phyloP scores from a whole-genome alignment of 2,113 vertebrate species.

The Fregetta grallaria region DNA sequence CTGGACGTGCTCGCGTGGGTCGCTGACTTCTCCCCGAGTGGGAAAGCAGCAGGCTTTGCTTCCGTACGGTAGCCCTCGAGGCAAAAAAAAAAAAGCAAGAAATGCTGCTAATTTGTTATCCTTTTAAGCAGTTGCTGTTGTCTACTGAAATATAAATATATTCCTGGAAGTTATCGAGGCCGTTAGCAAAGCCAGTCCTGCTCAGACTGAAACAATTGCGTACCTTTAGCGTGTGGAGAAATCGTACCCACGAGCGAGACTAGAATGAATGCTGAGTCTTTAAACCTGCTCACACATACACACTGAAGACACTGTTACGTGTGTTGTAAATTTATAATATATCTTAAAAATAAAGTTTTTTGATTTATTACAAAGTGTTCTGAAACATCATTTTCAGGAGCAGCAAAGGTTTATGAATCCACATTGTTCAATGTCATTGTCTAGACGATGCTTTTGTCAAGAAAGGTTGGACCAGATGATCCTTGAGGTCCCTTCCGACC shows the following conservation, averaged over 20 bases:
- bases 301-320: slow-evolving; percentile 29
- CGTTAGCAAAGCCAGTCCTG: background rate
- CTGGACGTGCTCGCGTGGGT: background rate
- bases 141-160: background rate
- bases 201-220: background rate
- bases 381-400: background rate
- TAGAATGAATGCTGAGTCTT: slow-evolving; percentile 25
- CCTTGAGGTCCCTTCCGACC: background rate
- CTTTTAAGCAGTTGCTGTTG: background rate
- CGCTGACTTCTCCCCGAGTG: background rate
- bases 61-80: background rate
- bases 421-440: accelerated
- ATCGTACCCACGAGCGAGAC: background rate
- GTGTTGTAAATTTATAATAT: slow-evolving; percentile 70
- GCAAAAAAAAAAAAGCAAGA: background rate
- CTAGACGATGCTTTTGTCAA: background rate
- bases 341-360: slow-evolving; percentile 65
- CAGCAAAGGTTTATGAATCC: background rate
- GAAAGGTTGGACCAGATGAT: background rate
- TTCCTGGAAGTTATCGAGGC: background rate
- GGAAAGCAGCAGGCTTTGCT: background rate
- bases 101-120: background rate
- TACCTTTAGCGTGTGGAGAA: background rate
- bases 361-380: slow-evolving; percentile 50
- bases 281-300: slow-evolving; percentile 11